These are phyloP conservation scores for Philotrypesis tridentata DNA, from an alignment of 1,140 invertebrate genomes.

Conservation along the genomic window DNA sequence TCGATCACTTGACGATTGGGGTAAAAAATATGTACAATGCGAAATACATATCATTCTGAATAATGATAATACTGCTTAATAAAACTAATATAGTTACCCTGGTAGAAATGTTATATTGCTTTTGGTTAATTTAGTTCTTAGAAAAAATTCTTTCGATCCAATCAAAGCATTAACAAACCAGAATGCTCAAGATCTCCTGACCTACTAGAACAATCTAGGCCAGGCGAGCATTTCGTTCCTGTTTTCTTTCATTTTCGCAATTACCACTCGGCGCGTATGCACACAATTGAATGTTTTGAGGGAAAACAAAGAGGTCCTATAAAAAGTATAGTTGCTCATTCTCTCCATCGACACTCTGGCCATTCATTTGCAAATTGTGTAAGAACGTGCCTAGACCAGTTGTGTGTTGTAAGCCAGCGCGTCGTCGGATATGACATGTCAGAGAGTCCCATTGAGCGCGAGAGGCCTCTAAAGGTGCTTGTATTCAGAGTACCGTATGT, in stretches of 20 bases:
- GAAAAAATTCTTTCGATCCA: too few relatives aligned
- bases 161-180: too few relatives aligned
- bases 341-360: neutral
- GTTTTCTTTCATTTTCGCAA: neutral
- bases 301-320: neutral
- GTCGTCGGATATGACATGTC: constrained; percentile 21
- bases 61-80: too few relatives aligned
- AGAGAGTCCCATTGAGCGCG: constrained; percentile 22
- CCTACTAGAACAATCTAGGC: neutral
- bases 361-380: constrained; percentile 41
- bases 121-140: too few relatives aligned
- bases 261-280: neutral
- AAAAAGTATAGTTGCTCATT: neutral
- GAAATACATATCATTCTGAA: too few relatives aligned
- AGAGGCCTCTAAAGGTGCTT: constrained; percentile 20
- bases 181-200: too few relatives aligned
- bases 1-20: too few relatives aligned
- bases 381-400: constrained; percentile 15
- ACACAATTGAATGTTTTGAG: neutral
- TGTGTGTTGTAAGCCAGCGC: neutral
- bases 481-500: neutral
- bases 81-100: too few relatives aligned
- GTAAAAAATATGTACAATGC: too few relatives aligned
- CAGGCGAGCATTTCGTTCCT: too few relatives aligned
- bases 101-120: too few relatives aligned